Evolutionary conservation across 2,888 invertebrate species (phyloP).

Genomic region (Phengaris alcon): DNA sequence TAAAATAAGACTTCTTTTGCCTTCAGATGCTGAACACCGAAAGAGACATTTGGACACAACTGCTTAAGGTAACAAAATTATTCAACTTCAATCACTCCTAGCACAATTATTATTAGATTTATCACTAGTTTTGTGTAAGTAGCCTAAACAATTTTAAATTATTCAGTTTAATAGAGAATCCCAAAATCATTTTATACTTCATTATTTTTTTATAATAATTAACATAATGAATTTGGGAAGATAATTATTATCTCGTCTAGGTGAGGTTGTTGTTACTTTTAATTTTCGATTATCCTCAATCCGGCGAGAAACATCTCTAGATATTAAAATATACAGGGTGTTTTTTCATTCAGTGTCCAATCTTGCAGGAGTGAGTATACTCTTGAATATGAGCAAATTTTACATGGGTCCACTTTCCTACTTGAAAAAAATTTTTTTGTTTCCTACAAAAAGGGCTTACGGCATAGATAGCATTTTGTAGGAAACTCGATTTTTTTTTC

Average conservation of each 20-base stretch:
- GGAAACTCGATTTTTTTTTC: too few species aligned
- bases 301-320: conserved; percentile 62
- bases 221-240: conserved; percentile 60
- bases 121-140: not conserved
- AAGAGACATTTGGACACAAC: not conserved
- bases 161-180: conserved; percentile 18
- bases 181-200: conserved; percentile 37
- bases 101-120: too few species aligned
- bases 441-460: too few species aligned
- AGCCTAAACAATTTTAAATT: not conserved
- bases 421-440: too few species aligned
- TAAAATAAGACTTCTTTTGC: not conserved
- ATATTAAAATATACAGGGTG: not conserved
- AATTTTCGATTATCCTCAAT: conserved; percentile 71
- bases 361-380: too few species aligned
- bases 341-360: too few species aligned
- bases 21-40: not conserved
- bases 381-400: too few species aligned
- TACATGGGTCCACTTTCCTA: too few species aligned
- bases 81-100: not conserved
- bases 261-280: conserved; percentile 68
- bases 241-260: conserved; percentile 63
- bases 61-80: not conserved
- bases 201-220: conserved; percentile 45
- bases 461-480: too few species aligned